Base-by-base conservation (phyloP, 1,140 invertebrate species). In the Goniozus legneri region DNA sequence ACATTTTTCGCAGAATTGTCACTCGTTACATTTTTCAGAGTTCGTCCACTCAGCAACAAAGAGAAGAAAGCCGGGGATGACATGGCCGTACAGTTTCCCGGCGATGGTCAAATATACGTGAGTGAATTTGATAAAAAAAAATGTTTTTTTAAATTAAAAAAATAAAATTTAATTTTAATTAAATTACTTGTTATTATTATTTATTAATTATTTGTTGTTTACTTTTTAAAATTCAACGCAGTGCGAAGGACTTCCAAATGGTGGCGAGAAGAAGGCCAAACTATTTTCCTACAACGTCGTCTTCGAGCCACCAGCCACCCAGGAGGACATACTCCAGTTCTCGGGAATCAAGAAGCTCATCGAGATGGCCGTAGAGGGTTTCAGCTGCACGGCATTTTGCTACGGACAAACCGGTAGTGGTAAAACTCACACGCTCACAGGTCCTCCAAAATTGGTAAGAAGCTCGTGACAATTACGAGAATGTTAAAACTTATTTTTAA, bases 321-420 rank as follows among this genome's bases (percentile, higher is more conserved):
- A 95, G 72, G 80, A 83, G 53, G 88, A 88, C 60, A 81, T 92
- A 31, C 71, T 92, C 21, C 85, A 90, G 69, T 88, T 89, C 75
- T 91, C 84, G 2, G 90, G 91, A 1, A 81, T 94, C 24, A 89
- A 88, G 64, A 80, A 87, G 21, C 82, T 96, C 8, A 85, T 95
- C 43, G 90, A 94, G 64, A 95, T 95, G 90, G 89, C 91, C 8
- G 81, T 95, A 3, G 90, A 93, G 60, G 92, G 92, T 0, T 97
- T 95, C 71, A 91, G 91, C 50, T 91, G 91, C 52, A 98, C 95
- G 2, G 85, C 85, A 8, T 91, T 95, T 69, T 97, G 95, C 62
- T 98, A 98, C 74, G 95, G 95, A 32, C 95, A 98, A 75, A 98
- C 95, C 0, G 95, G 95, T 15, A 93, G 91, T 62, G 95, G 95